A percentile compares a stretch with the other conserved stretches of the same genome.
Evolutionary conservation across 2,797 vertebrate genomes (phyloP).

Genomic region (Hephaestus fuliginosus): DNA sequence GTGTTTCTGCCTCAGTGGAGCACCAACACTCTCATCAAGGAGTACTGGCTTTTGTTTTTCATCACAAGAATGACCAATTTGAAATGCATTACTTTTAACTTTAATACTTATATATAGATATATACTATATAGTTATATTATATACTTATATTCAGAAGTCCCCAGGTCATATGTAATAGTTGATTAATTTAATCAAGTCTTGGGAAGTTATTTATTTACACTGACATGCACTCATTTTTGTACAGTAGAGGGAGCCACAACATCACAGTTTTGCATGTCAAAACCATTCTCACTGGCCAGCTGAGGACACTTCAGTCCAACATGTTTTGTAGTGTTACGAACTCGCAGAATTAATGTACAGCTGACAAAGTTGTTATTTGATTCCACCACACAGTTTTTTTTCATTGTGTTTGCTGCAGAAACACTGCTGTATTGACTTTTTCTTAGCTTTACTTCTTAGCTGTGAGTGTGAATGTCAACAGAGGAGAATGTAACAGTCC

Average conservation of each 20-base stretch:
- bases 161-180: too few relatives aligned
- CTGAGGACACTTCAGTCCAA: background rate
- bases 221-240: too few relatives aligned
- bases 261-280: conserved; percentile 1
- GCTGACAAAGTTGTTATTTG: background rate
- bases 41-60: too few relatives aligned
- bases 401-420: background rate
- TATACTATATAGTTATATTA: too few relatives aligned
- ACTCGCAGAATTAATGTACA: background rate
- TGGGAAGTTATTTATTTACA: too few relatives aligned
- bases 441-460: background rate
- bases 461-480: background rate
- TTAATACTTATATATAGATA: too few relatives aligned
- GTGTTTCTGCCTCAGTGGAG: too few relatives aligned
- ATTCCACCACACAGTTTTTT: background rate
- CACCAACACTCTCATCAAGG: too few relatives aligned
- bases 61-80: too few relatives aligned
- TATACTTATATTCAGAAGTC: too few relatives aligned
- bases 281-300: background rate
- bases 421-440: background rate
- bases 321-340: background rate
- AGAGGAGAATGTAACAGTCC: conserved; percentile 24
- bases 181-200: too few relatives aligned
- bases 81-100: too few relatives aligned
- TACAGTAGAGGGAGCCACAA: conserved; percentile 58